phyloP scores from a whole-genome alignment of 37 sponge, comb jelly and placozoan species.

The Geodia barretti region DNA sequence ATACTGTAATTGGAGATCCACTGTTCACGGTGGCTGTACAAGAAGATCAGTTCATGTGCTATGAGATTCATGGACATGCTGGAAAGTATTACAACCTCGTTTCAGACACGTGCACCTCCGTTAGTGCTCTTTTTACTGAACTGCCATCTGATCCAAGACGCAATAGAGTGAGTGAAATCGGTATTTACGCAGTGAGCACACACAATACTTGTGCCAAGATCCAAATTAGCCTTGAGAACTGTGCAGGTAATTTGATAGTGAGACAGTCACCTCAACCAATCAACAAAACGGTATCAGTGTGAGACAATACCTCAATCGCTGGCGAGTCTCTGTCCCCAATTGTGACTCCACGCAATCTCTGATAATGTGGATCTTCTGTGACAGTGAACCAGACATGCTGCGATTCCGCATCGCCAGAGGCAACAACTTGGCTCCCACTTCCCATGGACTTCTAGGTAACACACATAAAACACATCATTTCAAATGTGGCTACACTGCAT shows the following conservation, averaged over 20 bases:
- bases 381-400: constrained; percentile 5
- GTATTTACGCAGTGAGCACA: constrained; percentile 15
- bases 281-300: not conserved
- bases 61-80: constrained; percentile 33
- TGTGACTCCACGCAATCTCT: constrained; percentile 30
- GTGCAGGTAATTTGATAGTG: not conserved
- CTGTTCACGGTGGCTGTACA: constrained; percentile 37
- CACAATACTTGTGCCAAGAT: constrained; percentile 2
- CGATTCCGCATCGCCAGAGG: constrained; percentile 41
- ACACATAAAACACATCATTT: too few species aligned
- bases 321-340: constrained; percentile 46
- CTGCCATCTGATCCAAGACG: not conserved
- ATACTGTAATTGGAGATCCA: constrained; percentile 34
- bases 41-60: constrained; percentile 18
- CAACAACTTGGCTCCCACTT: constrained; percentile 29
- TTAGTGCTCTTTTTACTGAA: constrained; percentile 46
- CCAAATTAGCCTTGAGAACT: not conserved
- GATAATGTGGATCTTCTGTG: constrained; percentile 51
- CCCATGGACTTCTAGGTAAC: constrained; percentile 60
- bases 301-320: not conserved
- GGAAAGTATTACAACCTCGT: constrained; percentile 32
- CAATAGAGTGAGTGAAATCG: constrained; percentile 26
- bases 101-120: constrained; percentile 30
- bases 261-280: not conserved
- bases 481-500: too few species aligned